phyloP scores from a whole-genome alignment of 2,797 vertebrate species.

The Anas capensis region DNA sequence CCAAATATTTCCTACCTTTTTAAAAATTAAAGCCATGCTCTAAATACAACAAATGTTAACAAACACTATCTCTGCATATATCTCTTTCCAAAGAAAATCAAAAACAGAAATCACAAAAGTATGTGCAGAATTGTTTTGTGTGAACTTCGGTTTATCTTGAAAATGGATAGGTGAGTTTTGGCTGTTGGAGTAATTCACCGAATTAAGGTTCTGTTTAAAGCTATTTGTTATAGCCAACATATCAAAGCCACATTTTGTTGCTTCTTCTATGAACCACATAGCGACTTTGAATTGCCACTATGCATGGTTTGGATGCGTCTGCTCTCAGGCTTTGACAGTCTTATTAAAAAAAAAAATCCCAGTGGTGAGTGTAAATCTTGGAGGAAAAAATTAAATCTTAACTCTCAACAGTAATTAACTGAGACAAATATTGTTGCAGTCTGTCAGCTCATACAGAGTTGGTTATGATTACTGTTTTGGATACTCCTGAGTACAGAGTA shows the following conservation, averaged over 20 bases:
- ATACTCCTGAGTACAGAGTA: background rate
- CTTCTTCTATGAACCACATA: background rate
- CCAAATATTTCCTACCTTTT: background rate
- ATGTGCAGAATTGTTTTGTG: background rate
- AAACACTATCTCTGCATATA: rapidly evolving
- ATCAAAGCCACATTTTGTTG: background rate
- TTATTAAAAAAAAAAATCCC: background rate
- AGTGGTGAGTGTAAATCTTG: background rate
- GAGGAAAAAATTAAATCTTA: background rate
- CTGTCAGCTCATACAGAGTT: background rate
- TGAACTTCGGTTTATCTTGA: background rate
- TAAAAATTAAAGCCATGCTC: background rate
- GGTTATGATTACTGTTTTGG: background rate
- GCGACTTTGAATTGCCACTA: background rate
- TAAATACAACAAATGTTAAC: background rate
- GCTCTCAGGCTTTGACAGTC: background rate
- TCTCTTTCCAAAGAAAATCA: background rate
- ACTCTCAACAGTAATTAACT: background rate
- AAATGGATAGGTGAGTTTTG: background rate
- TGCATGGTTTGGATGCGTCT: background rate
- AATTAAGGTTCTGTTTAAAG: background rate
- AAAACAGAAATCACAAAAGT: background rate
- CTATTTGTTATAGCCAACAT: background rate
- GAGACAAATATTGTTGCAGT: background rate
- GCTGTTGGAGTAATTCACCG: background rate